phyloP scores from a whole-genome alignment of 2,113 vertebrate species.

The Microtus ochrogaster region DNA sequence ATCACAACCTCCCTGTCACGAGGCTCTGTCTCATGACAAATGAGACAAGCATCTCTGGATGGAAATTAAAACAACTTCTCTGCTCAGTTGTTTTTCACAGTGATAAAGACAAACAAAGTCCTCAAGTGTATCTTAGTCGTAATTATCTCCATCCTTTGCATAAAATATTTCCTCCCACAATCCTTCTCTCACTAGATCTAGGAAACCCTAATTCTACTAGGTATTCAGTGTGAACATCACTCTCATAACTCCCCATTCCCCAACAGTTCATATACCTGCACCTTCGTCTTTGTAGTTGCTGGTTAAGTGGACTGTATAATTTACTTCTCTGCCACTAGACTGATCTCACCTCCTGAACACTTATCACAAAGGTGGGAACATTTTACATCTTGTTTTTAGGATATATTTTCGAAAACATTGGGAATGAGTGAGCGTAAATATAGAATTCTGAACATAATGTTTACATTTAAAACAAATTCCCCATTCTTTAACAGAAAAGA shows the following conservation, averaged over 20 bases:
- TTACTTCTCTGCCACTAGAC: background rate
- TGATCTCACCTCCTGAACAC: background rate
- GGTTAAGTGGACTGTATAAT: background rate
- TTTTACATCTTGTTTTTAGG: background rate
- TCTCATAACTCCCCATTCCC: background rate
- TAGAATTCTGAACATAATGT: background rate
- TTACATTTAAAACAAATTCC: constrained; percentile 9
- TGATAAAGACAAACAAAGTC: background rate
- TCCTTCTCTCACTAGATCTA: background rate
- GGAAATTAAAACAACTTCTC: background rate
- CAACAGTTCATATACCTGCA: background rate
- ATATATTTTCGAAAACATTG: background rate
- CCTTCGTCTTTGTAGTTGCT: background rate
- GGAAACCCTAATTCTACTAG: background rate
- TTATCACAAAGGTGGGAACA: background rate
- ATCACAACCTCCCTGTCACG: background rate
- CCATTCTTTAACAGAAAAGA: background rate
- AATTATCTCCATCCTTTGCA: background rate
- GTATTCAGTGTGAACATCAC: background rate
- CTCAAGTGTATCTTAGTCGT: background rate
- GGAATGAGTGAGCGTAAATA: background rate
- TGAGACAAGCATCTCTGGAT: background rate
- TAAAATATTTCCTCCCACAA: background rate
- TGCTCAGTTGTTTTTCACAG: background rate
- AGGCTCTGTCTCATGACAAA: background rate